phyloP scores from a whole-genome alignment of 1,140 invertebrate genomes.

The Aphelenchoides fujianensis region DNA sequence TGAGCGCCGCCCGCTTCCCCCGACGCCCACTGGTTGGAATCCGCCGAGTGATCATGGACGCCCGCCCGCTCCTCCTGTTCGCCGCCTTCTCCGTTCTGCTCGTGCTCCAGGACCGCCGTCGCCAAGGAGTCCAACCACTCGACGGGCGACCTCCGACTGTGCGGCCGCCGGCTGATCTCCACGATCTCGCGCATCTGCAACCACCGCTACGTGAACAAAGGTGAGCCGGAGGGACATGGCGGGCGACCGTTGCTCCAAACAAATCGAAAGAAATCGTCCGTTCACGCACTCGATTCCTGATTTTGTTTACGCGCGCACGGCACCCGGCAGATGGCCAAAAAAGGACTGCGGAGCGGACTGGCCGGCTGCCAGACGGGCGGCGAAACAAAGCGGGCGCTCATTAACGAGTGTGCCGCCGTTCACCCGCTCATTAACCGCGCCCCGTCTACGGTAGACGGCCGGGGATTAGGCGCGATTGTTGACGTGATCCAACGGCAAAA shows the following conservation, averaged over 20 bases:
- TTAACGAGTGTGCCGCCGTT: background rate
- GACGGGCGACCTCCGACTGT: background rate
- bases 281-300: background rate
- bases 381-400: background rate
- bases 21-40: no score
- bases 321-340: conserved; percentile 14
- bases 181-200: background rate
- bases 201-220: background rate
- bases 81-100: background rate
- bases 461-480: no score
- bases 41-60: conserved; percentile 2
- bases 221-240: background rate
- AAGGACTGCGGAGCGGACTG: background rate
- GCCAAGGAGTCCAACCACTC: background rate
- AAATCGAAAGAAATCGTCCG: background rate
- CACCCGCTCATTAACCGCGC: background rate
- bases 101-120: background rate
- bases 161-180: background rate
- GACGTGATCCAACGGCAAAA: no score
- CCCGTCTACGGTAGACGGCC: no score
- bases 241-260: background rate
- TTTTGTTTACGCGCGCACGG: background rate
- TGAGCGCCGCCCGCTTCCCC: no score
- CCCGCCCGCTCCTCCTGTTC: no score
- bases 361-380: background rate